Evolutionary conservation across 2,113 vertebrate species (phyloP), one percentile per base, ranked within the genome.

Genomic region (Rana temporaria): DNA sequence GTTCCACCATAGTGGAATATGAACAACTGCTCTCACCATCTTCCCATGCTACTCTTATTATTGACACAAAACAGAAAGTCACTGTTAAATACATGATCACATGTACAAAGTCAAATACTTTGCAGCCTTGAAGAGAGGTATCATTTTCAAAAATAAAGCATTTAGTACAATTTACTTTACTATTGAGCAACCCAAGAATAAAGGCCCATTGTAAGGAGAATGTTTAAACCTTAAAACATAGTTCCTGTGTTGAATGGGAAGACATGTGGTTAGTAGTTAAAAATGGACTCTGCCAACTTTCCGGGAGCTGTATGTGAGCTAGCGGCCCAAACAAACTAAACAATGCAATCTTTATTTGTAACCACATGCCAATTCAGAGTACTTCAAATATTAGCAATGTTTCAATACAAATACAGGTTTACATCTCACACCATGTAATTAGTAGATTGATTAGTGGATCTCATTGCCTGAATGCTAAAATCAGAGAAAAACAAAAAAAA

Each of bases 301-400:
- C 34, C 22, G 48, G 17, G 12, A 11, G 53, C 22, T 69, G 14
- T 76, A 52, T 14, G 38, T 17, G 4, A 24, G 38, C 17, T 78
- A 14, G 14, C 15, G 16, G 38, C 24, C 48, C 22, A 30, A 18
- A 17, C 38, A 64, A 16, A 59, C 60, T 18, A 2, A 62, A 60
- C 57, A 75, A 60, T 42, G 34, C 30, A 24, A 24, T n/a, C 59
- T 62, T 75, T 6, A 76, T 76, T 48, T 62, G 52, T 55, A 56
- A 26, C 48, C 17, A 56, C 0, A 11, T 22, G 7, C 22, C 9
- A 20, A 48, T 48, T 5, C 11, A 11, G 1, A 62, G 20, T 22
- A 30, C 2, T 12, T 17, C 9, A n/a, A 9, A 67, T 63, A 48
- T 48, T 48, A 48, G 42, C 9, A 48, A 12, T 48, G 5, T 48